Evolutionary conservation across 2,113 vertebrate genomes (phyloP).

Genomic region (Phaethornis superciliosus): DNA sequence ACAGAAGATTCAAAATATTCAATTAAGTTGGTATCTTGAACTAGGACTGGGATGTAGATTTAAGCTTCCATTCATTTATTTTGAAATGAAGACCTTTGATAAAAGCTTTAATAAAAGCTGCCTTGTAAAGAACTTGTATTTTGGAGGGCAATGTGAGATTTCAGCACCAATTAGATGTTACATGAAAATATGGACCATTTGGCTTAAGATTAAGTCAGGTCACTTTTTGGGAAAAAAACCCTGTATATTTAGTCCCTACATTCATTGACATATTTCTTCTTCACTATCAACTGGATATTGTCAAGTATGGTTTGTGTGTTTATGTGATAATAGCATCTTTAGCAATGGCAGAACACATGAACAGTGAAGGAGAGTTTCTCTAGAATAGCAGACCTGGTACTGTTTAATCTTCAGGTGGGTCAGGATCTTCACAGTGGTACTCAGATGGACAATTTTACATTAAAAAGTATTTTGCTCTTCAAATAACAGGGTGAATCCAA

Average conservation of each 20-base stretch:
- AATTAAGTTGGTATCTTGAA: background rate
- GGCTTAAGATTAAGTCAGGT: background rate
- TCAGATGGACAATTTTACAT: background rate
- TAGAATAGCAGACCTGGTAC: background rate
- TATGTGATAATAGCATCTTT: background rate
- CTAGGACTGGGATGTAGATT: background rate
- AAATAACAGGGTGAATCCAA: background rate
- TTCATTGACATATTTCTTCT: background rate
- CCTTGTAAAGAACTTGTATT: background rate
- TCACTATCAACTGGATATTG: background rate
- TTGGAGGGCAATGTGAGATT: background rate
- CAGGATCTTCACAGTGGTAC: background rate
- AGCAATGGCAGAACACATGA: fast-evolving
- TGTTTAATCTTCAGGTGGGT: background rate
- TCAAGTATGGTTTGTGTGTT: background rate
- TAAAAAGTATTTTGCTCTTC: background rate
- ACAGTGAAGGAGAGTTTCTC: background rate
- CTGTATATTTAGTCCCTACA: background rate
- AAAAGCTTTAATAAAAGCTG: background rate
- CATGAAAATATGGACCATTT: background rate
- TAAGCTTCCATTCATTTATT: background rate
- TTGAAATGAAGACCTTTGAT: background rate
- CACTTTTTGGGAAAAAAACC: background rate
- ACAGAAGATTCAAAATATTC: background rate
- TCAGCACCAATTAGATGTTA: background rate